Conservation (phyloP, 1,140 invertebrate genomes). For the Dufourea novaeangliae region DNA sequence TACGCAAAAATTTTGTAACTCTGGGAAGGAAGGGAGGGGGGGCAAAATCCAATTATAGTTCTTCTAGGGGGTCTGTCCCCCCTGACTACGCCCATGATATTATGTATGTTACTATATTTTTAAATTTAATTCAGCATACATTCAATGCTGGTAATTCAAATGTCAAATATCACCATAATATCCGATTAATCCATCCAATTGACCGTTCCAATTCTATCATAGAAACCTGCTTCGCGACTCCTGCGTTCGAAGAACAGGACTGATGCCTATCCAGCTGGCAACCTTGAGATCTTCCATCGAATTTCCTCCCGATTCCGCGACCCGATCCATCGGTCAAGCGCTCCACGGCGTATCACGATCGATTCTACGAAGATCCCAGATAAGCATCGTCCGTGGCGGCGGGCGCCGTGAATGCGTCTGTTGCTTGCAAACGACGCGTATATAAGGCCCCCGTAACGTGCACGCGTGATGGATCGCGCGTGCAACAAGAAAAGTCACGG, state of each 20-base stretch:
- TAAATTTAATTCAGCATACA: too few species aligned
- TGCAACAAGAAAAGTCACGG: conserved; percentile 34
- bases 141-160: too few species aligned
- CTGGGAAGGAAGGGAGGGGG: too few species aligned
- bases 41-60: too few species aligned
- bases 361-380: conserved; percentile 17
- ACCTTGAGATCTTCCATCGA: background rate
- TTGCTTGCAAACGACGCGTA: conserved; percentile 17
- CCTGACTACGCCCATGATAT: too few species aligned
- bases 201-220: too few species aligned
- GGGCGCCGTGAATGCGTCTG: conserved; percentile 6
- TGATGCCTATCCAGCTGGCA: background rate
- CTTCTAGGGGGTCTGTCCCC: too few species aligned
- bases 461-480: conserved; percentile 33
- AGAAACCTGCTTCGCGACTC: background rate
- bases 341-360: background rate
- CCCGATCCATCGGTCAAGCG: conserved; percentile 1
- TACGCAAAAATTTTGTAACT: too few species aligned
- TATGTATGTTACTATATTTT: too few species aligned
- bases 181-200: too few species aligned
- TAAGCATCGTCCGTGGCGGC: background rate
- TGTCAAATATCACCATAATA: too few species aligned
- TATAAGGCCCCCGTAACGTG: conserved; percentile 19
- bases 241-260: background rate
- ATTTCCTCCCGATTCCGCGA: conserved; percentile 13